Percentiles rank a stretch among this genome's conserved stretches.
These are phyloP conservation scores for Poeciliopsis presidionis DNA, from an alignment of 2,797 vertebrate genomes.

Conservation along the genomic window DNA sequence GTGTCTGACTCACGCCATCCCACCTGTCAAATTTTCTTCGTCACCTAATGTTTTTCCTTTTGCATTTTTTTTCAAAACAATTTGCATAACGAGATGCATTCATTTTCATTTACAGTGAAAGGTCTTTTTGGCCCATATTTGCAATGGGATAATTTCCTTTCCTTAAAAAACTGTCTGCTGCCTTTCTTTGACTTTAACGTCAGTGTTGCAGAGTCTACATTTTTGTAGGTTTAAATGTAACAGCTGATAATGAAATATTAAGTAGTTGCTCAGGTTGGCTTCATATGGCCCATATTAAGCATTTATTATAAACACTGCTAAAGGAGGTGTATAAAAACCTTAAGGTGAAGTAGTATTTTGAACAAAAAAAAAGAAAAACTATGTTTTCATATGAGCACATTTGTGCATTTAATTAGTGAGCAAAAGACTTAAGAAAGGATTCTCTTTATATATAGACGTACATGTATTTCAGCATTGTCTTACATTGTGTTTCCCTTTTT, in stretches of 20 bases:
- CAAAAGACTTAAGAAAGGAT: not conserved
- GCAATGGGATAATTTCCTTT: not conserved
- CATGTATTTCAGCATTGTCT: not conserved
- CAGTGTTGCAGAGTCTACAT: constrained; percentile 25
- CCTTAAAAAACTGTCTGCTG: not conserved
- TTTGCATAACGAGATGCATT: not conserved
- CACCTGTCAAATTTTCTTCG: constrained; percentile 33
- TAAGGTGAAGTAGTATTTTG: not conserved
- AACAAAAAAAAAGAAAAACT: not conserved
- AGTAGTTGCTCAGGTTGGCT: not conserved
- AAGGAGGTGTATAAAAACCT: not conserved
- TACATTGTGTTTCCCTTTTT: not conserved
- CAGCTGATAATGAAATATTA: constrained; percentile 15
- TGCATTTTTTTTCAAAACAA: constrained; percentile 9
- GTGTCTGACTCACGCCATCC: constrained; percentile 37
- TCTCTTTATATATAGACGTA: not conserved
- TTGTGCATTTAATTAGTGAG: not conserved
- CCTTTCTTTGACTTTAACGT: constrained; percentile 33
- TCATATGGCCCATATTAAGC: not conserved
- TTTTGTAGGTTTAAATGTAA: constrained; percentile 37
- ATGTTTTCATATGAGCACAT: not conserved
- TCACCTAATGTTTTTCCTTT: constrained; percentile 7
- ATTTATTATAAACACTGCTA: not conserved
- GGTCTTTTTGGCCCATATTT: not conserved
- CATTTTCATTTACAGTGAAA: constrained; percentile 11